Base-by-base conservation (phyloP, 1,140 invertebrate genomes). In the Mamestra configurata region DNA sequence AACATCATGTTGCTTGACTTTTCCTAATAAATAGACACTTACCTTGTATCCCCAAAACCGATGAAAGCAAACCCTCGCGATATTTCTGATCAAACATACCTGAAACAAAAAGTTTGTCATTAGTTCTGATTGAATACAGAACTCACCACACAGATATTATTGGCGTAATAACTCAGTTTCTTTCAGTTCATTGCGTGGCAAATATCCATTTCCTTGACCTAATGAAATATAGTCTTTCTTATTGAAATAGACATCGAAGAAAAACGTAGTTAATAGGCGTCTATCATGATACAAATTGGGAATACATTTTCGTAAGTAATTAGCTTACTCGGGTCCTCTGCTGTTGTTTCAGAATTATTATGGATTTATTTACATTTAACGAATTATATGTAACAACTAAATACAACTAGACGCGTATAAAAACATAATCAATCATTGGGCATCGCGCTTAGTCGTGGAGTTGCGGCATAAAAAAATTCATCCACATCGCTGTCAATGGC, bases 71-170 rank as follows among this genome's bases (percentile, higher is more conserved):
- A 22, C n/a, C 4, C 13, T 3, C 15, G 0, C 4, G 13, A 70
- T 68, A 46, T 68, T 24, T 70, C 40, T 49, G 13, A 70, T 15
- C 11, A n/a, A 70, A 70, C 66, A 46, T 70, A 70, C 66, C 66
- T 70, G 66, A 27, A 70, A 70, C 66, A 70, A 70, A 70, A 70
- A 43, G 31, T 46, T 24, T n/a, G 13, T 68, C 31, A 24, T 70
- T 46, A 24, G 13, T 46, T 49, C 40, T 27, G 37, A 61, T 61
- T 61, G 59, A 37, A 37, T 49, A 49, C 6, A 35, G 15, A 37
- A 61, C n/a, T 18, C 31, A 24, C 3, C 59, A 8, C 35, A 61
- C n/a, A 35, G 35, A 61, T 35, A 24, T 6, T 61, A 61, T 37
- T n/a, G 59, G 15, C 13, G 27, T 57, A 35, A 61, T 61, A 37